Evolutionary conservation across 2,888 invertebrate genomes (phyloP).

Genomic region (Chesias legatella): DNA sequence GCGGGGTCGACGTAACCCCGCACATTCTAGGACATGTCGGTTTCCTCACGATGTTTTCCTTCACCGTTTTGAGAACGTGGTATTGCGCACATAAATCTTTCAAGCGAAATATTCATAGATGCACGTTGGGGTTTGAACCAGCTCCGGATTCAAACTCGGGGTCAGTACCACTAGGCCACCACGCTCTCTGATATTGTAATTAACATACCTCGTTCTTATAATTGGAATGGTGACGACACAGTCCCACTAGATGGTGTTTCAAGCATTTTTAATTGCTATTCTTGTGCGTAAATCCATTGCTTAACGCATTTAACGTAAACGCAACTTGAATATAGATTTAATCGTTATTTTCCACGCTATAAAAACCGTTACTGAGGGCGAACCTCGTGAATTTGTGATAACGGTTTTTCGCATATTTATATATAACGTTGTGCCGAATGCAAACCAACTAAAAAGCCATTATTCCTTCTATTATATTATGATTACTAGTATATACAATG

Average conservation of each 20-base stretch:
- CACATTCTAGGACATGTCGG: too few relatives aligned
- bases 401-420: constrained; percentile 2
- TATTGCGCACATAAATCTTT: too few relatives aligned
- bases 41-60: too few relatives aligned
- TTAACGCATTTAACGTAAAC: constrained; percentile 1
- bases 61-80: too few relatives aligned
- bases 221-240: background rate
- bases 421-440: background rate
- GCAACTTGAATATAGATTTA: constrained; percentile 9
- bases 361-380: constrained; percentile 1
- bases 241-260: background rate
- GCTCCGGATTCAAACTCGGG: too few relatives aligned
- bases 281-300: constrained; percentile 4
- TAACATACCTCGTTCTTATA: background rate
- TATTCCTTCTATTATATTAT: too few relatives aligned
- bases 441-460: too few relatives aligned
- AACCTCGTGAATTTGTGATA: constrained; percentile 4
- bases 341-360: constrained; percentile 8
- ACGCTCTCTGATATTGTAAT: background rate
- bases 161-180: too few relatives aligned
- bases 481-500: too few relatives aligned
- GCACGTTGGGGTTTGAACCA: too few relatives aligned
- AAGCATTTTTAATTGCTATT: background rate
- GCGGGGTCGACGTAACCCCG: background rate
- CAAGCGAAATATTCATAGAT: too few relatives aligned